These are phyloP conservation scores for Junonia oenone DNA, from an alignment of 2,888 invertebrate species.

Conservation along the genomic window DNA sequence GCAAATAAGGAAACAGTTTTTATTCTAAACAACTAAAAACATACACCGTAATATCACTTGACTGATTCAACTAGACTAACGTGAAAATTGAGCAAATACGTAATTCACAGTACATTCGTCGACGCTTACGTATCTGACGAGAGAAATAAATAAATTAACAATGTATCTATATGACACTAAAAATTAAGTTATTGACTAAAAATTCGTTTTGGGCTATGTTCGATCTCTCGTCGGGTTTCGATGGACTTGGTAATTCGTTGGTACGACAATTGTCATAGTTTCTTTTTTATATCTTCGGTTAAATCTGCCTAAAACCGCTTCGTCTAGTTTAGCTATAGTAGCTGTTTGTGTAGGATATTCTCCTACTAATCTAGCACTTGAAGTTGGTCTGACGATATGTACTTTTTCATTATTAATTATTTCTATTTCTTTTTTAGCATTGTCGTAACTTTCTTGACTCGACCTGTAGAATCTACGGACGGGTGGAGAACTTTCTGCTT, in stretches of 20 bases:
- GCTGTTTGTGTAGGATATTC: slow-evolving; percentile 51
- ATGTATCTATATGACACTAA: slow-evolving; percentile 55
- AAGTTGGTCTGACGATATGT: slow-evolving; percentile 60
- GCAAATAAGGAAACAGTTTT: slow-evolving; percentile 55
- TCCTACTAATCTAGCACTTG: slow-evolving; percentile 51
- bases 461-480: slow-evolving; percentile 63
- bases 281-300: slow-evolving; percentile 46
- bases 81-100: slow-evolving; percentile 66
- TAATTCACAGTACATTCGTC: slow-evolving; percentile 34
- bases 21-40: slow-evolving; percentile 62
- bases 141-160: slow-evolving; percentile 54
- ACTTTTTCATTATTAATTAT: slow-evolving; percentile 61
- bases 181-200: slow-evolving; percentile 58
- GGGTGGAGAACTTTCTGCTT: slow-evolving; percentile 43
- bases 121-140: slow-evolving; percentile 36
- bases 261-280: slow-evolving; percentile 32
- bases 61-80: slow-evolving; percentile 59
- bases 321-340: slow-evolving; percentile 59
- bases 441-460: slow-evolving; percentile 50
- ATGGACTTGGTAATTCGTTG: slow-evolving; percentile 34
- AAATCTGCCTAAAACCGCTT: slow-evolving; percentile 55
- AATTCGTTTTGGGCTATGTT: slow-evolving; percentile 48
- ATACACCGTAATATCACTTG: slow-evolving; percentile 80
- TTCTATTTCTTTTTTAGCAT: slow-evolving; percentile 47
- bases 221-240: slow-evolving; percentile 36